phyloP scores from a whole-genome alignment of 2,888 invertebrate genomes.

The Nymphalis polychloros region DNA sequence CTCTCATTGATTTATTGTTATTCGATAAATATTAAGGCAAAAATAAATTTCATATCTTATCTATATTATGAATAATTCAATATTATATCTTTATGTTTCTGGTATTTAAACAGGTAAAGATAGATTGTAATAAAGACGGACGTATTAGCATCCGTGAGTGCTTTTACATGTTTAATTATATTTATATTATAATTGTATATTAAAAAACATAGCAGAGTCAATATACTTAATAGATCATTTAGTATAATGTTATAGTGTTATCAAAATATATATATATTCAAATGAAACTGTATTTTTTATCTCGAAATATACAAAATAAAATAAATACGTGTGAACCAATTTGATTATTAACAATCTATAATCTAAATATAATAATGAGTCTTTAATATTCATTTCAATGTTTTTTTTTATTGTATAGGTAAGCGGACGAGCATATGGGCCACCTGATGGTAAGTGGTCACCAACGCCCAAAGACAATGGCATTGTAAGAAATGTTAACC shows the following conservation, averaged over 20 bases:
- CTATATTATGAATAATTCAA: conserved; percentile 10
- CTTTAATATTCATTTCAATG: too few species aligned
- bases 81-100: conserved; percentile 2
- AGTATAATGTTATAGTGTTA: conserved; percentile 3
- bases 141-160: conserved; percentile 7
- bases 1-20: neutral
- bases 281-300: neutral
- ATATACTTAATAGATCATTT: neutral
- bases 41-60: conserved; percentile 8
- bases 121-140: neutral
- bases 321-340: neutral
- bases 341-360: neutral
- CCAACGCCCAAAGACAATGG: too few species aligned
- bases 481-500: too few species aligned
- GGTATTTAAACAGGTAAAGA: neutral
- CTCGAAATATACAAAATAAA: neutral
- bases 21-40: conserved; percentile 5
- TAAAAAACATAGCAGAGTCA: neutral
- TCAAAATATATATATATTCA: neutral
- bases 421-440: too few species aligned
- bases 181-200: neutral
- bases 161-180: conserved; percentile 7
- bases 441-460: too few species aligned
- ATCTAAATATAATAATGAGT: too few species aligned
- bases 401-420: too few species aligned